A percentile compares a stretch with the other conserved stretches of the same genome.
These are phyloP conservation scores for Sturmia bella DNA, from an alignment of 2,888 invertebrate genomes.

Conservation along the genomic window DNA sequence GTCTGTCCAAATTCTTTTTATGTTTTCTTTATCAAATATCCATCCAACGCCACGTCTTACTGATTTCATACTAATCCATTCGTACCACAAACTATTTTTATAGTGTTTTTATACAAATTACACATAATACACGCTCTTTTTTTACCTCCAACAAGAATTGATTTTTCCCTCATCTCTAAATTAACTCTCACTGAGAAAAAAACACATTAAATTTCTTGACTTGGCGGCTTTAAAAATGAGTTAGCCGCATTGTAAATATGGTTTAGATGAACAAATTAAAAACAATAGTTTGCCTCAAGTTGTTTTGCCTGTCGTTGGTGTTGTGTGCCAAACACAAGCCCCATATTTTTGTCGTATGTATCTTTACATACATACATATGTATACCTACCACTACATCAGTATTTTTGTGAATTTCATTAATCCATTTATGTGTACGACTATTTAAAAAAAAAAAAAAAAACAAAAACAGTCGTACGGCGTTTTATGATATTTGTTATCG, in stretches of 20 bases:
- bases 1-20: neutral
- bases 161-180: conserved; percentile 40
- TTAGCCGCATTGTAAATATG: conserved; percentile 16
- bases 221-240: conserved; percentile 11
- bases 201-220: conserved; percentile 15
- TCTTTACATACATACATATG: neutral
- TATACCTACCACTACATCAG: too few relatives aligned
- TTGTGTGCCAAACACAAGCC: neutral
- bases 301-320: neutral
- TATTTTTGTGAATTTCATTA: neutral
- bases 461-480: conserved; percentile 13
- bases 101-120: conserved; percentile 35
- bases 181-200: conserved; percentile 39
- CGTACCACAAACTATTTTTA: conserved; percentile 43
- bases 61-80: conserved; percentile 56
- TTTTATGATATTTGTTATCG: conserved; percentile 28
- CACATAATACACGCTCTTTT: conserved; percentile 17
- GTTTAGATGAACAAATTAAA: too few relatives aligned
- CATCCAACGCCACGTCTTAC: conserved; percentile 69
- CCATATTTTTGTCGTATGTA: conserved; percentile 28
- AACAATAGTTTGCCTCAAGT: conserved; percentile 12
- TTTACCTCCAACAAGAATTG: conserved; percentile 35
- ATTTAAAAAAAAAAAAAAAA: too few relatives aligned
- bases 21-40: conserved; percentile 8
- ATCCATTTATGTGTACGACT: neutral